Evolutionary conservation across 1,140 invertebrate species (phyloP), one percentile per base, ranked within the genome.

Genomic region (Melitaea cinxia): DNA sequence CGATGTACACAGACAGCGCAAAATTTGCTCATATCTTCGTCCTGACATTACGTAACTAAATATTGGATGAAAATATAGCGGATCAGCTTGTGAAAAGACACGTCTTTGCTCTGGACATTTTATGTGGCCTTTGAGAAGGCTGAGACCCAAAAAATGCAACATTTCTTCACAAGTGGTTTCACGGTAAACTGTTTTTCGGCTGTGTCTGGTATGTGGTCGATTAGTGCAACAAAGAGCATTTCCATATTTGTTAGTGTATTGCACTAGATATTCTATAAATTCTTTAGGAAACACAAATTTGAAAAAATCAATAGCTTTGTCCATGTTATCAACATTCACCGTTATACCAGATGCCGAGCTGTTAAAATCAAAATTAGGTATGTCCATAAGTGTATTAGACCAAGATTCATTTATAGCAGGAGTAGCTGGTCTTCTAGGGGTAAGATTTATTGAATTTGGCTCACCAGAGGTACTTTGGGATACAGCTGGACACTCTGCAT

Each of bases 61-160:
- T 59, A 72, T 63, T 23, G 77, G 72, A 33, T 78, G 75, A 60
- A 73, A 81, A 70, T 81, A 70, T 56, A 79, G 53, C 19, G n/a
- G n/a, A n/a, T n/a, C n/a, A n/a, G n/a, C n/a, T n/a, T n/a, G n/a
- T n/a, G n/a, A n/a, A n/a, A n/a, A n/a, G n/a, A n/a, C n/a, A n/a
- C n/a, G n/a, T n/a, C n/a, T n/a, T n/a, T n/a, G n/a, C n/a, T n/a
- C n/a, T n/a, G n/a, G n/a, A n/a, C n/a, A n/a, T n/a, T n/a, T n/a
- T n/a, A n/a, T n/a, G n/a, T n/a, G n/a, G n/a, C n/a, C n/a, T n/a
- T n/a, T n/a, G n/a, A n/a, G n/a, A n/a, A n/a, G n/a, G n/a, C n/a
- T n/a, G n/a, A n/a, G 59, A 47, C 75, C 73, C 15, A 78, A 61
- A 73, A 78, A 78, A 55, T 72, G 75, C 60, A 65, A 39, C 37